Conservation (phyloP, 1,140 invertebrate species). For the Diachasma alloeum region DNA sequence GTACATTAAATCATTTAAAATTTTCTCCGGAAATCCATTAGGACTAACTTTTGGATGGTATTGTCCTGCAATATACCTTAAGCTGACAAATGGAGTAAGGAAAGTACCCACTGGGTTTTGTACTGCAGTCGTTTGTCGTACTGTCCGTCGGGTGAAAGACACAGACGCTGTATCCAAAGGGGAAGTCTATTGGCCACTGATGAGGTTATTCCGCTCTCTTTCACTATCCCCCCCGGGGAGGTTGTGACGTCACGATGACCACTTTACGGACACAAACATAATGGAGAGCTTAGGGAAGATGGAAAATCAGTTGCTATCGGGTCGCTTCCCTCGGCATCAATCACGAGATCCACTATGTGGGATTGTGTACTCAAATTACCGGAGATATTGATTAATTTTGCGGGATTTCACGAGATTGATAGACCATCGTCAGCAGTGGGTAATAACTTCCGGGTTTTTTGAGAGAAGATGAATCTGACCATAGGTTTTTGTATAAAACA, state of each 20-base stretch:
- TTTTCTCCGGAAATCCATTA: too few species aligned
- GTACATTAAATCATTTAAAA: too few species aligned
- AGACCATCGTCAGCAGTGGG: not conserved
- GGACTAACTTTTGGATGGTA: too few species aligned
- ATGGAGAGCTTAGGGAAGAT: slow-evolving; percentile 5
- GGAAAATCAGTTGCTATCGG: not conserved
- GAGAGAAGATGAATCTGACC: too few species aligned
- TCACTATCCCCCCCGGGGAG: not conserved
- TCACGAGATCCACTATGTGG: not conserved
- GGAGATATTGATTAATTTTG: not conserved
- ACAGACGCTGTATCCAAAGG: slow-evolving; percentile 6
- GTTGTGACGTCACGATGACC: slow-evolving; percentile 24
- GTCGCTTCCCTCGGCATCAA: not conserved
- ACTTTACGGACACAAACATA: slow-evolving; percentile 21
- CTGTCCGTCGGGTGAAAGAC: slow-evolving; percentile 1
- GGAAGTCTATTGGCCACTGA: slow-evolving; percentile 35
- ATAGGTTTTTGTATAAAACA: too few species aligned
- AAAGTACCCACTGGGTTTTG: not conserved
- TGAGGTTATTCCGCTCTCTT: slow-evolving; percentile 37
- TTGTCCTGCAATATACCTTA: too few species aligned
- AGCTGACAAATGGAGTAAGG: not conserved
- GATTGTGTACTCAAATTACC: not conserved
- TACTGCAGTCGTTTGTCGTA: not conserved
- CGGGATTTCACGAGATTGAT: not conserved
- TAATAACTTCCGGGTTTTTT: too few species aligned